phyloP scores from a whole-genome alignment of 2,888 invertebrate genomes.

The Thereva nobilitata region DNA sequence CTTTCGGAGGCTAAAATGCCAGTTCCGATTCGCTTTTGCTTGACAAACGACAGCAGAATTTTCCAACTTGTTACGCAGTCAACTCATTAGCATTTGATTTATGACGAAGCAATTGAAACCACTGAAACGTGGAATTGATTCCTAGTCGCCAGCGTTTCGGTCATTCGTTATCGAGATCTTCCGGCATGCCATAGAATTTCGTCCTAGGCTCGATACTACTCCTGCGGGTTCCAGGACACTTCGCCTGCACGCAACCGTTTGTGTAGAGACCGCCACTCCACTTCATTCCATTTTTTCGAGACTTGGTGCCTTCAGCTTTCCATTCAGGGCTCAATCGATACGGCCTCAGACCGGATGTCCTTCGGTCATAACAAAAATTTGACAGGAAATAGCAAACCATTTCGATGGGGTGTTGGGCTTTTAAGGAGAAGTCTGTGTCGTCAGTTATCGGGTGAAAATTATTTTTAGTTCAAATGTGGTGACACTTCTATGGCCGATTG shows the following conservation, averaged over 20 bases:
- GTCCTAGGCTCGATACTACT: constrained; percentile 6
- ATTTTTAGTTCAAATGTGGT: constrained; percentile 15
- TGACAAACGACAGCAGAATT: constrained; percentile 33
- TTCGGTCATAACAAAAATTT: constrained; percentile 28
- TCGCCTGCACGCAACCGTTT: constrained; percentile 13
- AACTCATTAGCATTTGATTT: constrained; percentile 41
- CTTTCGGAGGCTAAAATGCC: constrained; percentile 26
- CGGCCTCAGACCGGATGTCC: constrained; percentile 23
- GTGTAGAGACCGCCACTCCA: constrained; percentile 7
- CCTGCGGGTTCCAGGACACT: not conserved
- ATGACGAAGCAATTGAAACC: constrained; percentile 37
- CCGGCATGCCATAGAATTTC: constrained; percentile 31
- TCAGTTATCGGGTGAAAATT: constrained; percentile 14
- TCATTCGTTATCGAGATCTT: constrained; percentile 39
- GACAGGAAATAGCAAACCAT: constrained; percentile 32
- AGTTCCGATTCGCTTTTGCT: constrained; percentile 35
- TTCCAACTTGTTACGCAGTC: constrained; percentile 35
- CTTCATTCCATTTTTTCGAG: not conserved
- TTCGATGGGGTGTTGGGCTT: constrained; percentile 14
- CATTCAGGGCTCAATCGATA: constrained; percentile 29
- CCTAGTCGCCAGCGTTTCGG: constrained; percentile 38
- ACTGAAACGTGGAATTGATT: constrained; percentile 40
- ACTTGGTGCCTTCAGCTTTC: constrained; percentile 5
- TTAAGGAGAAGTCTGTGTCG: constrained; percentile 19
- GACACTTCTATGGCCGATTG: constrained; percentile 20